Percentiles rank a stretch among this genome's conserved stretches.
These are phyloP conservation scores for Eupeodes latifasciatus DNA, from an alignment of 2,888 invertebrate species.

Conservation along the genomic window DNA sequence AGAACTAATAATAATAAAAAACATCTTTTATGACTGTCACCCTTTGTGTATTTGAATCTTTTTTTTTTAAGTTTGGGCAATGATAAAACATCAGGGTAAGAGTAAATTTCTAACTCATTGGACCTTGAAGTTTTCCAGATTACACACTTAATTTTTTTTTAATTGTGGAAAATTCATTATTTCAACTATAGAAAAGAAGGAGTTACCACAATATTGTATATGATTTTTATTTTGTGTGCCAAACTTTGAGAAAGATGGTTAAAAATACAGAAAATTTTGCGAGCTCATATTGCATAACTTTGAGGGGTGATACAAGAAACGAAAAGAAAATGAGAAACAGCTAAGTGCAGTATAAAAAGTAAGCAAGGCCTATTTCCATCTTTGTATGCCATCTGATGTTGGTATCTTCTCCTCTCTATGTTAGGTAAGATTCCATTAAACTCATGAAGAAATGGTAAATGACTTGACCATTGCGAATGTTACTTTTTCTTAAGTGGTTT, in stretches of 20 bases:
- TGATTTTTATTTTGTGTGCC: not conserved
- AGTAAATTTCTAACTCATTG: not conserved
- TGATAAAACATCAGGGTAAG: not conserved
- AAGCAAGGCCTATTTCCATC: conserved; percentile 22
- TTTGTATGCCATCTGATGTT: conserved; percentile 6
- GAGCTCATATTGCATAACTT: conserved; percentile 1
- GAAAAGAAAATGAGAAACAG: not conserved
- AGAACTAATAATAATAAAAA: not conserved
- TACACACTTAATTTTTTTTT: not conserved
- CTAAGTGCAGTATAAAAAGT: not conserved
- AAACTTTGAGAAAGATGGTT: not conserved
- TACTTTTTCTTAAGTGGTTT: conserved; percentile 13
- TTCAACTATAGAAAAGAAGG: too few relatives aligned
- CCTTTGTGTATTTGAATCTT: not conserved
- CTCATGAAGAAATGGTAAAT: conserved; percentile 40
- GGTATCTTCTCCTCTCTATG: not conserved
- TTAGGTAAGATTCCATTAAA: conserved; percentile 47
- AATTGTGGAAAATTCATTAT: too few relatives aligned
- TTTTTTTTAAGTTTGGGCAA: not conserved
- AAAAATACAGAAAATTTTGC: conserved; percentile 24
- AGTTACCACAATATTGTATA: not conserved
- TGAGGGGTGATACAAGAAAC: not conserved
- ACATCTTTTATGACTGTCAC: not conserved
- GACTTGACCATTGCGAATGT: conserved; percentile 32
- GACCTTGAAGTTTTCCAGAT: conserved; percentile 14